Percentiles rank a stretch among this genome's conserved stretches.
These are phyloP conservation scores for Heliconius hortense DNA, from an alignment of 2,888 invertebrate species.

Conservation along the genomic window DNA sequence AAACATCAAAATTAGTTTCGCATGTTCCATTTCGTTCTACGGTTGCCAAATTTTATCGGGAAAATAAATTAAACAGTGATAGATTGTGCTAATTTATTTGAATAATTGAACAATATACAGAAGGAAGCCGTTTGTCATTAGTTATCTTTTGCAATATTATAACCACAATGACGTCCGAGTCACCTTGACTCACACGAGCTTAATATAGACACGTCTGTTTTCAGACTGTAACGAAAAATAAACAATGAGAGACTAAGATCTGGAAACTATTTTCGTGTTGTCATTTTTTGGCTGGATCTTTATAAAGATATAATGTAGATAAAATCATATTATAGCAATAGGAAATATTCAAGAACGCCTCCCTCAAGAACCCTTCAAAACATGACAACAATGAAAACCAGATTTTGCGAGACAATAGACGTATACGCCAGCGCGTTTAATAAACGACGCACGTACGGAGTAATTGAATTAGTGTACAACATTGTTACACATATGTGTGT, in stretches of 20 bases:
- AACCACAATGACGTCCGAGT: conserved; percentile 41
- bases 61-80: conserved; percentile 20
- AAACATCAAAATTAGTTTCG: conserved; percentile 16
- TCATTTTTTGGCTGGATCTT: not conserved
- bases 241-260: conserved; percentile 18
- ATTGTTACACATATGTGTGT: conserved; percentile 37
- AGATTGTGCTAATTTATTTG: conserved; percentile 19
- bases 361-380: conserved; percentile 9
- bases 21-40: conserved; percentile 11
- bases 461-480: conserved; percentile 42
- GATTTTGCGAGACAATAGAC: conserved; percentile 27
- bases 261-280: conserved; percentile 5
- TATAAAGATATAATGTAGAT: not conserved
- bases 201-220: conserved; percentile 29
- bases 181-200: conserved; percentile 38
- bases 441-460: conserved; percentile 36
- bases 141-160: conserved; percentile 27
- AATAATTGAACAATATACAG: conserved; percentile 23
- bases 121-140: conserved; percentile 20
- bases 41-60: conserved; percentile 21
- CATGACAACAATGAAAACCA: conserved; percentile 27
- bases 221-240: conserved; percentile 24
- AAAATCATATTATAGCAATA: not conserved
- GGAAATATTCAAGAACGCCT: conserved; percentile 1
- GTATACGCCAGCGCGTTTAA: conserved; percentile 27